Percentiles rank a stretch among this genome's conserved stretches.
phyloP scores from a whole-genome alignment of 2,797 vertebrate species.

The Siniperca obscura region DNA sequence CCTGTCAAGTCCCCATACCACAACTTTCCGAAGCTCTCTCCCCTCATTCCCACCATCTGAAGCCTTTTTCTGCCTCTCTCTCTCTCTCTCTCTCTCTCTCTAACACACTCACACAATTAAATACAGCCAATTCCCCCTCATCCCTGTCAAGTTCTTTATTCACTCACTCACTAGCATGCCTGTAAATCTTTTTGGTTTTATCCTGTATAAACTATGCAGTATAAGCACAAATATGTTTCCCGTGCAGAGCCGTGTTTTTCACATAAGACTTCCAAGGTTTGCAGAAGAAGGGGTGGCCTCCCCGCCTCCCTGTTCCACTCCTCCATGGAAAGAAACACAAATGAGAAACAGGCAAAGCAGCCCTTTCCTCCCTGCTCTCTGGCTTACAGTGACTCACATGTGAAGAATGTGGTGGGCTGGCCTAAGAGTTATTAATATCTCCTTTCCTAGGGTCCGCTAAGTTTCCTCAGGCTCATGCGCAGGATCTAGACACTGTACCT shows the following conservation, averaged over 20 bases:
- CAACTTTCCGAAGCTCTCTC: slow-evolving; percentile 80
- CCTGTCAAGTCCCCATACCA: slow-evolving; percentile 83
- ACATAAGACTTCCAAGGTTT: slow-evolving; percentile 55
- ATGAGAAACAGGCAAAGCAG: slow-evolving; percentile 81
- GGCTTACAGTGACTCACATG: slow-evolving; percentile 84
- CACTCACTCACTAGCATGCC: slow-evolving; percentile 12
- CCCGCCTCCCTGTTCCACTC: slow-evolving; percentile 72
- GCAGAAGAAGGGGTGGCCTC: slow-evolving; percentile 59
- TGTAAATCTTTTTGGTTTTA: slow-evolving; percentile 26
- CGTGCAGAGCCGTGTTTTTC: slow-evolving; percentile 39
- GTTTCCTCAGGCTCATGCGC: slow-evolving; percentile 75
- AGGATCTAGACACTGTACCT: slow-evolving; percentile 79
- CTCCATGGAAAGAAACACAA: slow-evolving; percentile 85
- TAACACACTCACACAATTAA: slow-evolving; percentile 12
- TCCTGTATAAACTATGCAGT: slow-evolving; percentile 40
- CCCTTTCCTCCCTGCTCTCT: slow-evolving; percentile 73
- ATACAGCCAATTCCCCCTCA: background rate
- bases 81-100: slow-evolving; percentile 17
- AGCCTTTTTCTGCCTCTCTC: slow-evolving; percentile 17
- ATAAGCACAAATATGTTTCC: slow-evolving; percentile 29
- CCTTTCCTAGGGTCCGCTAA: slow-evolving; percentile 83
- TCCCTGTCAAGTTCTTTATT: slow-evolving; percentile 10
- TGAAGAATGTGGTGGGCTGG: slow-evolving; percentile 87
- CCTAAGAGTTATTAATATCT: slow-evolving; percentile 88
- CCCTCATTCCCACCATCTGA: slow-evolving; percentile 55